phyloP scores from a whole-genome alignment of 1,140 invertebrate species.

The Leptopilina boulardi region DNA sequence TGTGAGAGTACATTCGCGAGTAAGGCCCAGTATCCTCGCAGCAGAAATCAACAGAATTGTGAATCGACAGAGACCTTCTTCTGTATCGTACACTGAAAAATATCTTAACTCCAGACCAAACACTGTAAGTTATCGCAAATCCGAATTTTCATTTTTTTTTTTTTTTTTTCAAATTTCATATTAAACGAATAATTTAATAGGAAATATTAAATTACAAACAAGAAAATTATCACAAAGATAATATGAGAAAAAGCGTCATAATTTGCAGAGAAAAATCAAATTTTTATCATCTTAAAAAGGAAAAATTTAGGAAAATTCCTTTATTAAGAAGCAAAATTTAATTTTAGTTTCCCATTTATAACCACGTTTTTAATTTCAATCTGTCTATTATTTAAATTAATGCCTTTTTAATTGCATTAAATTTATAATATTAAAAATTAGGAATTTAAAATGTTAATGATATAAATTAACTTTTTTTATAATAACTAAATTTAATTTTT shows the following conservation, averaged over 20 bases:
- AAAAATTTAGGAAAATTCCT: too few relatives aligned
- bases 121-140: constrained; percentile 78
- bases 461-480: neutral
- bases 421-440: too few relatives aligned
- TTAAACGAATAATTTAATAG: neutral
- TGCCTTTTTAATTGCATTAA: too few relatives aligned
- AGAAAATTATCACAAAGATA: neutral
- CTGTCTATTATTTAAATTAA: too few relatives aligned
- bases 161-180: neutral
- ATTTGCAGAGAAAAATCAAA: neutral
- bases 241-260: too few relatives aligned
- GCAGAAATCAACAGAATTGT: constrained; percentile 85
- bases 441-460: too few relatives aligned
- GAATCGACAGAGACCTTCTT: constrained; percentile 79
- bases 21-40: constrained; percentile 83
- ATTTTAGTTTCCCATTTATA: too few relatives aligned
- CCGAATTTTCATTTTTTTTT: too few relatives aligned
- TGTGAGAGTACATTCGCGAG: constrained; percentile 77
- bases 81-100: constrained; percentile 81
- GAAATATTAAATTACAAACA: neutral
- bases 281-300: neutral
- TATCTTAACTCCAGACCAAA: constrained; percentile 85
- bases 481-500: constrained; percentile 44
- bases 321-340: too few relatives aligned
- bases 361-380: too few relatives aligned